phyloP scores from a whole-genome alignment of 2,888 invertebrate species.

The Drosophila hamatofila region DNA sequence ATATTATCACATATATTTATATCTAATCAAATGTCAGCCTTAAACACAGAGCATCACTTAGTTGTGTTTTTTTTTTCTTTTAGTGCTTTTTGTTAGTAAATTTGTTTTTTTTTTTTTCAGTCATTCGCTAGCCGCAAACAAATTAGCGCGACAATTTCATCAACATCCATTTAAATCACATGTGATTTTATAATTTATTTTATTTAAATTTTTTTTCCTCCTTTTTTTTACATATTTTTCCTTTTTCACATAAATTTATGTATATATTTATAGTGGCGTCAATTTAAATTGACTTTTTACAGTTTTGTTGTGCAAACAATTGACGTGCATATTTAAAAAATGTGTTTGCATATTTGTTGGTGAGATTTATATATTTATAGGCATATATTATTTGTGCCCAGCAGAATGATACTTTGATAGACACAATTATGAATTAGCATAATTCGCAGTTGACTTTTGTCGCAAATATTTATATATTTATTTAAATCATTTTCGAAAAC shows the following conservation, averaged over 20 bases:
- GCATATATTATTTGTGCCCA: slow-evolving; percentile 25
- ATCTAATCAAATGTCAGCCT: not conserved
- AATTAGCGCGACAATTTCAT: slow-evolving; percentile 61
- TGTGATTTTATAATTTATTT: slow-evolving; percentile 54
- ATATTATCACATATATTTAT: not conserved
- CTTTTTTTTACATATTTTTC: slow-evolving; percentile 20
- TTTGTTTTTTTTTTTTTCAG: not conserved
- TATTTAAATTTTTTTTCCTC: slow-evolving; percentile 23
- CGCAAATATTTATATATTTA: slow-evolving; percentile 26
- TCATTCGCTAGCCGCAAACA: slow-evolving; percentile 36
- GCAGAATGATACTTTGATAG: slow-evolving; percentile 39
- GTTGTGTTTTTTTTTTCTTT: not conserved
- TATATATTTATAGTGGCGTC: slow-evolving; percentile 10
- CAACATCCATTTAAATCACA: slow-evolving; percentile 51
- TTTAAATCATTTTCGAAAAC: slow-evolving; percentile 24
- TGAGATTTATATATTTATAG: slow-evolving; percentile 11
- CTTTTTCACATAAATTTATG: slow-evolving; percentile 20
- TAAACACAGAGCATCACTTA: slow-evolving; percentile 11
- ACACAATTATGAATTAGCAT: slow-evolving; percentile 46
- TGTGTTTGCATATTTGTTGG: slow-evolving; percentile 53
- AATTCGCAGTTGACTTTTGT: slow-evolving; percentile 37
- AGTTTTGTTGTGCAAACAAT: slow-evolving; percentile 44
- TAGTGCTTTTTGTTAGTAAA: not conserved
- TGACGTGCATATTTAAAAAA: slow-evolving; percentile 35
- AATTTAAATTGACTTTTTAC: slow-evolving; percentile 66